Evolutionary conservation across 2,797 vertebrate genomes (phyloP), one percentile per base, ranked within the genome.

Genomic region (Poeciliopsis turneri): DNA sequence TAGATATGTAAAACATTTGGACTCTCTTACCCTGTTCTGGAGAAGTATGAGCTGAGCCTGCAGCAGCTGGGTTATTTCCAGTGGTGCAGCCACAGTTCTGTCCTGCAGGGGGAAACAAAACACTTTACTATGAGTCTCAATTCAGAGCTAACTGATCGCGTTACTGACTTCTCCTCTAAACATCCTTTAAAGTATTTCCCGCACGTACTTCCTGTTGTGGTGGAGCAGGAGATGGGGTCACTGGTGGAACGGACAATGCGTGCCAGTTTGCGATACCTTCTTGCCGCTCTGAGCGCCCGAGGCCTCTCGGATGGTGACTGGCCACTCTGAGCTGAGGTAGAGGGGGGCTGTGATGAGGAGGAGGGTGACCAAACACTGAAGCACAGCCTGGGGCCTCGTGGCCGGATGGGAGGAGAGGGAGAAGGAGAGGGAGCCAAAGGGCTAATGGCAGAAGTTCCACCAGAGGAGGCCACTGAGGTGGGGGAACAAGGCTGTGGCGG

Each of bases 221-320:
- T 96, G 0, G 94, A 93, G 78, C 97, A 98, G 0, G 97, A 96
- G 66, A 97, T 91, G 0, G 98, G 98, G 93, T 99, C 98, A 47
- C 98, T 99, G 93, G 96, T 96, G 33, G 98, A 99, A 4, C 97
- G 97, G 81, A 98, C 96, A 4, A 99, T 97, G 77, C 79, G 95
- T 11, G 97, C 93, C 92, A 96, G 90, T 88, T 94, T 96, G 53
- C 92, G 92, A 82, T 93, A 92, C 76, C 92, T 94, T 59, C 88
- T 91, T 20, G 86, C 3, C 28, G 78, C 92, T 72, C 93, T 86
- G 39, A 93, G 94, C 30, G 72, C 93, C 10, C 79, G 90, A 59
- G 92, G 90, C 78, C 88, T 82, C 87, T 96, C 91, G 0, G 80
- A 81, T 18, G 90, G 73, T 0, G 92, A 84, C 78, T 82, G 36